These are phyloP conservation scores for Rhodeus uyekii DNA, from an alignment of 2,797 vertebrate genomes.

Conservation along the genomic window DNA sequence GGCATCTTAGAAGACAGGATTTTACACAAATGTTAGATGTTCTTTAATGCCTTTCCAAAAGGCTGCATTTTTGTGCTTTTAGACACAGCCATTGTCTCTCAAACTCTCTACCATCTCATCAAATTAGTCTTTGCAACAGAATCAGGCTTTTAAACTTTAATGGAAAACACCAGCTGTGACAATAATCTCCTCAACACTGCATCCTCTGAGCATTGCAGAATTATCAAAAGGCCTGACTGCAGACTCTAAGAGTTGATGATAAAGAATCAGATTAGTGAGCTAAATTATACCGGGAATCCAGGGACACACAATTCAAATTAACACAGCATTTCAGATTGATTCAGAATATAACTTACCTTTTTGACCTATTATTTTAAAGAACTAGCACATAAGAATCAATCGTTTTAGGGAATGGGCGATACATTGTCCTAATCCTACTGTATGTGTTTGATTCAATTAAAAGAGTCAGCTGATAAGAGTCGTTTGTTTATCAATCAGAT, in stretches of 20 bases:
- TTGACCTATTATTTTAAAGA: neutral
- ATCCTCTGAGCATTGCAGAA: neutral
- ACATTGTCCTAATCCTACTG: neutral
- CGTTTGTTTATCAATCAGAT: neutral
- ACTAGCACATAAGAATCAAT: neutral
- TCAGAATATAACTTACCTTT: neutral
- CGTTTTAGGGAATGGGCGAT: neutral
- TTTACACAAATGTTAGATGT: neutral
- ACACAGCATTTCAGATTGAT: neutral
- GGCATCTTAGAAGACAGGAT: neutral
- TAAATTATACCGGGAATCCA: neutral
- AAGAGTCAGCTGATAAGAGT: neutral
- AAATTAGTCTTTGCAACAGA: neutral
- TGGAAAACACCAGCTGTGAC: conserved; percentile 15
- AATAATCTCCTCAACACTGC: neutral
- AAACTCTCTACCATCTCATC: neutral
- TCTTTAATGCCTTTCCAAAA: neutral
- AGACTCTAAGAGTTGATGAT: neutral
- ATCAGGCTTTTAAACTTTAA: conserved; percentile 6
- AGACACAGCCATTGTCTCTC: neutral
- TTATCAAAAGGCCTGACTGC: neutral
- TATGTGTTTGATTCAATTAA: neutral
- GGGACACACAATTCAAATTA: neutral
- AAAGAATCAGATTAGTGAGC: conserved; percentile 1
- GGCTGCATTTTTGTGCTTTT: neutral